Base-by-base conservation (phyloP, 2,888 invertebrate species). In the Mechanitis messenoides region DNA sequence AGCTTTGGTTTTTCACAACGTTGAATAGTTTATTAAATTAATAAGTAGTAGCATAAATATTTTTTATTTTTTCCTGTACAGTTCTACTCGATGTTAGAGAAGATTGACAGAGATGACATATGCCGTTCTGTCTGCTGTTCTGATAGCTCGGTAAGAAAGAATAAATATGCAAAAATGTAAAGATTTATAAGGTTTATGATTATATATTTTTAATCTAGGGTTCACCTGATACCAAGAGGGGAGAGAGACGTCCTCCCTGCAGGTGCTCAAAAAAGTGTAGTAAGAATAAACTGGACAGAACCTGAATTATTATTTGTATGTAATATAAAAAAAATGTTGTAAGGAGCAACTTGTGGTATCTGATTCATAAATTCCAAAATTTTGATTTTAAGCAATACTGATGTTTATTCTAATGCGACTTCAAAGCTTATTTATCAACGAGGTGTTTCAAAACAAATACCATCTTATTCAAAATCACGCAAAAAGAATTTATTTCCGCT, bases 71-170 rank as follows among this genome's bases (percentile, higher is more conserved):
- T 46, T 65, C 68, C 38, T 55, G 74, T 73, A 59, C 75, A 86
- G 85, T 68, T 84, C 20, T 85, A 86, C 60, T 54, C 61, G 0
- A 5, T 77, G 0, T 61, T 85, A 54, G 74, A 74, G 4, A 65
- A 58, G 4, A 3, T 78, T n/a, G 85, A 86, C 58, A 64, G 64
- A 9, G 33, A 64, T 0, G 85, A 86, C 55, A 67, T 84, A 47
- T 84, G 83, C 64, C 68, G 71, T 2, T 67, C 72, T 1, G 72
- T 77, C 2, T 76, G 77, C 56, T 72, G 73, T 58, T 12, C 53
- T 4, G 63, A 60, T 7, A 60, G 68, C 50, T 55, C 59, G 67
- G 76, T 76, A 61, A 67, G 68, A 65, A 47, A 9, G 7, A 11
- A 9, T 9, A 42, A 7, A 42, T 42, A 9, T 9, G 42, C 42